Evolutionary conservation across 1,140 invertebrate species (phyloP), one percentile per base, ranked within the genome.

Genomic region (Sitophilus oryzae): DNA sequence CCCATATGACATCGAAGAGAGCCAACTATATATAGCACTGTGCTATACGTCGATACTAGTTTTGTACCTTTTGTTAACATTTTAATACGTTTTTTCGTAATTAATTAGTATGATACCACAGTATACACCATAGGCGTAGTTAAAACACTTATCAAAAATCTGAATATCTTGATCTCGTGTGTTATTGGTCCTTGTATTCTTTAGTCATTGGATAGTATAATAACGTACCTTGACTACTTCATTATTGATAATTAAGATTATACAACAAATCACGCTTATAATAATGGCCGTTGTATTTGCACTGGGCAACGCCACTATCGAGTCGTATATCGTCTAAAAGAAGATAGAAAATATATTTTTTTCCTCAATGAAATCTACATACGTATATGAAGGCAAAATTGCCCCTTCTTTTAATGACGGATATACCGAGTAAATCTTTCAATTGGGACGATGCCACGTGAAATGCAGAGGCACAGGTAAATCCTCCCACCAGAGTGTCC

Each of bases 361-460:
- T 34, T 16, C 9, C 9, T 43, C 10, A 23, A 21, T 3, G 11
- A 41, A 23, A 74, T 23, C 14, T 49, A 58, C 56, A 77, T 68
- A 84, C 82, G 56, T 77, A 75, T 18, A 88, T 68, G 35, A 92
- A 77, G 70, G 86, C 85, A 62, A 92, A 90, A 16, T 85, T 76
- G 2, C 88, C 86, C 34, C 75, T 79, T 44, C 81, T 69, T 37
- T 81, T 80, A 0, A 63, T 67, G 6, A 90, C 66, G 3, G 71
- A 69, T 0, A 96, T 66, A 0, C 93, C 93, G 43, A 96, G 76
- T 0, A 96, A 76, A 70, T 92, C 86, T 68, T 91, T 92, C 2
- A 96, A 70, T 74, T 96, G 93, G 4, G 91, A 93, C 0, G 83
- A 83, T 11, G 93, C 76, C 5, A 96, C 93, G 65, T 96, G 89